Conservation (phyloP, 2,113 vertebrate species). For the Laterallus jamaicensis region DNA sequence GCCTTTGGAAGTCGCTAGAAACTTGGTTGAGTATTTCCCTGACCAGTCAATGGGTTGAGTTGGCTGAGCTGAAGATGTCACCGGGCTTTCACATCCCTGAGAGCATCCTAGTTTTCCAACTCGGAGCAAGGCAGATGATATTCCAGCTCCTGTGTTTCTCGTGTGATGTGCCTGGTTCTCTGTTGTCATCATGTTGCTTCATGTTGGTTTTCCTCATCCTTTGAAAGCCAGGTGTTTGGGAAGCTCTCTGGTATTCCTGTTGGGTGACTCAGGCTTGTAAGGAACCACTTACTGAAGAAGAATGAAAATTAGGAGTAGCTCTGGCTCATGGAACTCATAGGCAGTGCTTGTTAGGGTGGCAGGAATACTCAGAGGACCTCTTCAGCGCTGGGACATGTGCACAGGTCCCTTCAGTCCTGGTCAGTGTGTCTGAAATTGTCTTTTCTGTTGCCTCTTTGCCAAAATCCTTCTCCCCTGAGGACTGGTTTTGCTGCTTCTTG, state of each 20-base stretch:
- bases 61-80: not conserved
- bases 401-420: not conserved
- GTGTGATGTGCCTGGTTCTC: not conserved
- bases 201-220: not conserved
- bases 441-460: not conserved
- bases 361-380: not conserved
- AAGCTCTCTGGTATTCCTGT: not conserved
- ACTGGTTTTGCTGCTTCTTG: not conserved
- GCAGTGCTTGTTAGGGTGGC: not conserved
- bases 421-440: not conserved
- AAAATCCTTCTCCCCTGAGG: not conserved
- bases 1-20: not conserved
- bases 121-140: not conserved
- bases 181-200: not conserved
- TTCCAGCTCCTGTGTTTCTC: not conserved
- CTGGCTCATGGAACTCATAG: not conserved
- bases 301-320: not conserved
- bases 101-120: not conserved
- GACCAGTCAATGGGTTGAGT: not conserved
- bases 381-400: not conserved
- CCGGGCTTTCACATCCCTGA: accelerated
- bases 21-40: accelerated
- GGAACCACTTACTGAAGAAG: not conserved
- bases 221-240: not conserved
- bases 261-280: not conserved